A percentile compares a stretch with the other conserved stretches of the same genome.
These are phyloP conservation scores for Drosophila acutilabella DNA, from an alignment of 2,888 invertebrate genomes.

Conservation along the genomic window DNA sequence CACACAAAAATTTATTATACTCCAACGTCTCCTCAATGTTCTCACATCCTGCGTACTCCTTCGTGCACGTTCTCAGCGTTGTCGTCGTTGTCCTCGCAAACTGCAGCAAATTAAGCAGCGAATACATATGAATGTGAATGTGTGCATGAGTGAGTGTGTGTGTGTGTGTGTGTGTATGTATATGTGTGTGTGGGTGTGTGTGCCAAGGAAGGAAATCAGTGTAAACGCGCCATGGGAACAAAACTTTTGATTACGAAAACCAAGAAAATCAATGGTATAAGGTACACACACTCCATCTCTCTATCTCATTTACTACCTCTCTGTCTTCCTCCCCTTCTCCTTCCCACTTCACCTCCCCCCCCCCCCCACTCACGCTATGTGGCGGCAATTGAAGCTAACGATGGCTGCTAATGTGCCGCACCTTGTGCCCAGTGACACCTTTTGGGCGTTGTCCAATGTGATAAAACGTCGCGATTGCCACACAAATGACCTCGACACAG, in stretches of 20 bases:
- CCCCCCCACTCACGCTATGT: neutral
- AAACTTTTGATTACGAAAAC: slow-evolving; percentile 78
- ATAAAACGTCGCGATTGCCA: slow-evolving; percentile 48
- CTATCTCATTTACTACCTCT: neutral
- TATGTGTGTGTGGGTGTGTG: slow-evolving; percentile 32
- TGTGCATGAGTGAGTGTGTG: slow-evolving; percentile 13
- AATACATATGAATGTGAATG: slow-evolving; percentile 7
- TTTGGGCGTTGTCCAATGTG: slow-evolving; percentile 53
- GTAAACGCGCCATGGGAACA: slow-evolving; percentile 71
- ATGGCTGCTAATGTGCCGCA: slow-evolving; percentile 42
- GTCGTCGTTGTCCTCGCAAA: slow-evolving; percentile 40
- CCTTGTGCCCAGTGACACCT: slow-evolving; percentile 14
- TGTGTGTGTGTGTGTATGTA: slow-evolving; percentile 16
- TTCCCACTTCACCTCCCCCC: neutral
- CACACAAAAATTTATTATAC: slow-evolving; percentile 80
- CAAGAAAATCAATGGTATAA: slow-evolving; percentile 70
- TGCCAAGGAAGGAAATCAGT: slow-evolving; percentile 58
- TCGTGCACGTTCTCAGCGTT: slow-evolving; percentile 12
- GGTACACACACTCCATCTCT: slow-evolving; percentile 18
- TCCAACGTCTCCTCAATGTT: slow-evolving; percentile 54
- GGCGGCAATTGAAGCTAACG: slow-evolving; percentile 28
- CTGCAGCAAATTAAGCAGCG: slow-evolving; percentile 70
- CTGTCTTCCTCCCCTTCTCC: neutral
- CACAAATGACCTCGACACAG: slow-evolving; percentile 46
- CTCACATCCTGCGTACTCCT: slow-evolving; percentile 4